Conservation (phyloP, 2,797 vertebrate genomes). For the Spinus pinus region DNA sequence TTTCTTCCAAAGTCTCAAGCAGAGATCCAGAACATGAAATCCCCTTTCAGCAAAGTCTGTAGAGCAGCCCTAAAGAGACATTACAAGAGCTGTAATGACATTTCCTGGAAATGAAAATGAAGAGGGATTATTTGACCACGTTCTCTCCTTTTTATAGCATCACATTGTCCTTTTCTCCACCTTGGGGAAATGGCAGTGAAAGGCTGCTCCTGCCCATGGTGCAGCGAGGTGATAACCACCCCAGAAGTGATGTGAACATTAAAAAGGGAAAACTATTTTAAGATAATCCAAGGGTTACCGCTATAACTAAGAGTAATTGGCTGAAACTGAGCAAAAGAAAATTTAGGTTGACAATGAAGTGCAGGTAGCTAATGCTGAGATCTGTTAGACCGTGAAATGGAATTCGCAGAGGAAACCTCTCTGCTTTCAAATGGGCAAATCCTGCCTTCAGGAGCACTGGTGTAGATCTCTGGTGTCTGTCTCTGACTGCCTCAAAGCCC, state of each 20-base stretch:
- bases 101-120: conserved; percentile 23
- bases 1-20: not conserved
- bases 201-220: not conserved
- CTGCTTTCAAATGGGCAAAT: not conserved
- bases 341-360: conserved; percentile 17
- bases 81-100: not conserved
- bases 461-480: not conserved
- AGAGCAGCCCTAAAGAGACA: not conserved
- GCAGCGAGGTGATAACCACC: not conserved
- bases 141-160: conserved; percentile 30
- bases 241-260: conserved; percentile 17
- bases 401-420: not conserved
- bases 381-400: conserved; percentile 34
- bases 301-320: conserved; percentile 37
- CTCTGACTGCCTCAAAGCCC: not conserved
- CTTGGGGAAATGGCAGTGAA: conserved; percentile 11
- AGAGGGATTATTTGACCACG: not conserved
- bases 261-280: conserved; percentile 5
- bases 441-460: not conserved
- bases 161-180: conserved; percentile 11
- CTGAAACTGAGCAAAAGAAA: conserved; percentile 42
- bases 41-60: not conserved
- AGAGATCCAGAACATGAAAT: not conserved
- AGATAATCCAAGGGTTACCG: not conserved
- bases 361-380: conserved; percentile 22